These are phyloP conservation scores for Notarius lentiginosus DNA, from an alignment of 2,113 vertebrate species.

Conservation along the genomic window DNA sequence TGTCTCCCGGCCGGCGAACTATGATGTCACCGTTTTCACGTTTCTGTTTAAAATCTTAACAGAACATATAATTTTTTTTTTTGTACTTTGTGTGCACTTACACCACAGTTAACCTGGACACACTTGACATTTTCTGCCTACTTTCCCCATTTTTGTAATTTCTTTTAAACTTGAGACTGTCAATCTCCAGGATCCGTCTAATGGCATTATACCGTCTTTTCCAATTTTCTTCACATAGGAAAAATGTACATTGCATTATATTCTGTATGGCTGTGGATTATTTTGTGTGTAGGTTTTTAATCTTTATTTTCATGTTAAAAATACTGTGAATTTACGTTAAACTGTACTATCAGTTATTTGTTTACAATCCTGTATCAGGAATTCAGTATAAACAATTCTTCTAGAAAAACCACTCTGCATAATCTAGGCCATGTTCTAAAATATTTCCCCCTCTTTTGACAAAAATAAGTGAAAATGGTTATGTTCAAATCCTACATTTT, in stretches of 20 bases:
- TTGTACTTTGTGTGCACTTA: constrained; percentile 53
- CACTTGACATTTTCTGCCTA: constrained; percentile 65
- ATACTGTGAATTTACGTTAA: constrained; percentile 90
- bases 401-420: constrained; percentile 54
- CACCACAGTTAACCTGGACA: constrained; percentile 71
- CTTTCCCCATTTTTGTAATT: neutral
- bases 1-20: constrained; percentile 47
- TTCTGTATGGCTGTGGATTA: constrained; percentile 60
- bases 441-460: constrained; percentile 57
- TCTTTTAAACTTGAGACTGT: neutral
- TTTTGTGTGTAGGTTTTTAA: constrained; percentile 60
- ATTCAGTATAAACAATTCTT: constrained; percentile 60
- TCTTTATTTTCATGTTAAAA: constrained; percentile 57
- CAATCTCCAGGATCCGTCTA: constrained; percentile 16
- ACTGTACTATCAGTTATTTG: constrained; percentile 81
- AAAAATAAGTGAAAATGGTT: constrained; percentile 60
- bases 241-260: constrained; percentile 50
- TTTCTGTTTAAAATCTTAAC: constrained; percentile 48
- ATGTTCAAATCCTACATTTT: constrained; percentile 78
- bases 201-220: constrained; percentile 37
- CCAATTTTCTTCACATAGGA: constrained; percentile 48
- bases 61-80: constrained; percentile 29
- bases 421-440: constrained; percentile 65
- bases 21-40: constrained; percentile 67
- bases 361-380: constrained; percentile 81